Conservation (phyloP, 2,113 vertebrate species). For the Etheostoma cragini region DNA sequence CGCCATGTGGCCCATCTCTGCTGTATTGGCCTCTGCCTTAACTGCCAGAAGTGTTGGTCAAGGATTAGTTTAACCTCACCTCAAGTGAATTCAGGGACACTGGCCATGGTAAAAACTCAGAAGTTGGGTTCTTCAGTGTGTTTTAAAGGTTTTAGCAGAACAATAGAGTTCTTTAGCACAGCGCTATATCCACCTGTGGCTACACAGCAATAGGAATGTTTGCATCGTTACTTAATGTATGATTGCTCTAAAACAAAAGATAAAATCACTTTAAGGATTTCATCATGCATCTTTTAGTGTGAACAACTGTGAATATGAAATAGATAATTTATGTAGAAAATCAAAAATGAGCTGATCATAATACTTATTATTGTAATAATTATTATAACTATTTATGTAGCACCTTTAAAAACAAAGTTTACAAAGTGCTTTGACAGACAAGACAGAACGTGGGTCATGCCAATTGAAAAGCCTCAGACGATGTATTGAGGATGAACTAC, state of each 20-base stretch:
- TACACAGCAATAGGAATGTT: not conserved
- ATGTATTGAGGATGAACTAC: not conserved
- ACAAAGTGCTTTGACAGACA: no score
- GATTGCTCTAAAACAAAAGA: not conserved
- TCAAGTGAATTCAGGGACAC: not conserved
- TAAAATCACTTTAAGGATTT: not conserved
- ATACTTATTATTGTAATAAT: no score
- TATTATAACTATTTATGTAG: no score
- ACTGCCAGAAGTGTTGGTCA: not conserved
- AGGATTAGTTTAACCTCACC: not conserved
- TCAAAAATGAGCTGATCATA: not conserved
- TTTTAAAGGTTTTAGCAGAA: not conserved
- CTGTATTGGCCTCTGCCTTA: not conserved
- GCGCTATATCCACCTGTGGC: not conserved
- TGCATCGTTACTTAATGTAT: not conserved
- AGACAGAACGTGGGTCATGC: no score
- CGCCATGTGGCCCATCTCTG: not conserved
- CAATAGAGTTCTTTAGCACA: not conserved
- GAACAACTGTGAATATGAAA: not conserved
- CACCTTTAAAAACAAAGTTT: no score
- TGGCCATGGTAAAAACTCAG: no score
- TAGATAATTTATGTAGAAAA: not conserved
- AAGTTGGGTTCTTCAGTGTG: no score
- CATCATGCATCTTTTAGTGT: not conserved
- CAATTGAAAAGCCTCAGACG: not conserved